Percentiles rank a stretch among this genome's conserved stretches.
Conservation (phyloP, 2,797 vertebrate genomes). For the Vespertilio murinus region DNA sequence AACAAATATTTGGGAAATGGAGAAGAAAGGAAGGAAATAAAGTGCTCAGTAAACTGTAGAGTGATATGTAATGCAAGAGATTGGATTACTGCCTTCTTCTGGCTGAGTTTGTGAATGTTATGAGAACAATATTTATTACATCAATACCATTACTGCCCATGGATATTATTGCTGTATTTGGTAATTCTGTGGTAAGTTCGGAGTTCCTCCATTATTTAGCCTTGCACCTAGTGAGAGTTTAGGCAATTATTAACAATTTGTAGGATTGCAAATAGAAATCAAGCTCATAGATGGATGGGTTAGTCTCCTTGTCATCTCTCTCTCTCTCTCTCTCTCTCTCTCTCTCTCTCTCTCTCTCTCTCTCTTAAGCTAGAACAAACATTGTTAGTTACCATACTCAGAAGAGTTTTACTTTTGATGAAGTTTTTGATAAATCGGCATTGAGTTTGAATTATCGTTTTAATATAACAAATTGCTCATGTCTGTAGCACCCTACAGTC, state of each 20-base stretch:
- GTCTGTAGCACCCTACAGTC: not conserved
- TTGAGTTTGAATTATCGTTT: not conserved
- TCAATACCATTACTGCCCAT: not conserved
- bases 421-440: not conserved
- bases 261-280: not conserved
- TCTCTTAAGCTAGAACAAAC: not conserved
- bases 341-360: not conserved
- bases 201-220: not conserved
- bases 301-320: not conserved
- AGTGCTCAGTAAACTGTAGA: not conserved
- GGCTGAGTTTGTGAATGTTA: not conserved
- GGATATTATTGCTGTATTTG: not conserved
- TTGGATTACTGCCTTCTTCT: not conserved
- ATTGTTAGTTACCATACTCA: not conserved
- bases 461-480: not conserved
- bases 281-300: not conserved
- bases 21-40: not conserved
- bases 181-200: not conserved
- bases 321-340: not conserved
- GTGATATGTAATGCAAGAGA: not conserved
- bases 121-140: not conserved
- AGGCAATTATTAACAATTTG: not conserved
- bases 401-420: not conserved
- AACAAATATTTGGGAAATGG: not conserved
- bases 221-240: not conserved